These are phyloP conservation scores for Alosa alosa DNA, from an alignment of 2,113 vertebrate species.

Conservation along the genomic window DNA sequence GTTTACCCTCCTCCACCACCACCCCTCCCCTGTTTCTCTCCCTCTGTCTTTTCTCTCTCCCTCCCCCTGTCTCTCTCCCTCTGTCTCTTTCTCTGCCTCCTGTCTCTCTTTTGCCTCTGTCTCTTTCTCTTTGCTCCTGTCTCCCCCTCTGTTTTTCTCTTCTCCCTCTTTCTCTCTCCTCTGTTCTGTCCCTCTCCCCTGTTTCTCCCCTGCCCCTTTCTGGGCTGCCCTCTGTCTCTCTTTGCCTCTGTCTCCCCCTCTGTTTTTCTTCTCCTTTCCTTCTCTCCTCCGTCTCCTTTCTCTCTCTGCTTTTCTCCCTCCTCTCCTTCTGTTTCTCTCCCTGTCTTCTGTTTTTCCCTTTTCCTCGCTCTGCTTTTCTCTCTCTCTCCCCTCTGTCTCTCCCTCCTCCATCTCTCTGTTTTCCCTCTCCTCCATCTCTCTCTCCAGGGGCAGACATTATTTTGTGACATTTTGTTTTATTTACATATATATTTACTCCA, in stretches of 20 bases:
- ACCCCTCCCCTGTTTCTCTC: neutral
- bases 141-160: conserved; percentile 51
- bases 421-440: conserved; percentile 57
- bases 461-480: neutral
- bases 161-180: too few species aligned
- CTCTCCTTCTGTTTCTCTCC: neutral
- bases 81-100: neutral
- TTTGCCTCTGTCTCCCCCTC: too few species aligned
- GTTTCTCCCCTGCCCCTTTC: conserved; percentile 65
- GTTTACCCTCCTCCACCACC: too few species aligned
- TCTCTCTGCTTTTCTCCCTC: conserved; percentile 52
- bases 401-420: conserved; percentile 55
- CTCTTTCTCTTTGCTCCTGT: neutral
- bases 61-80: neutral
- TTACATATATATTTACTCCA: neutral
- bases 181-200: too few species aligned
- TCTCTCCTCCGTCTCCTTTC: too few species aligned
- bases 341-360: too few species aligned
- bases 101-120: neutral
- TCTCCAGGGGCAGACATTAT: conserved; percentile 52
- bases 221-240: too few species aligned
- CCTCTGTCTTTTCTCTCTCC: neutral
- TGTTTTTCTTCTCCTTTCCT: too few species aligned
- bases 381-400: conserved; percentile 37
- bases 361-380: conserved; percentile 70